Evolutionary conservation across 2,113 vertebrate species (phyloP).

Genomic region (Nettapus auritus): DNA sequence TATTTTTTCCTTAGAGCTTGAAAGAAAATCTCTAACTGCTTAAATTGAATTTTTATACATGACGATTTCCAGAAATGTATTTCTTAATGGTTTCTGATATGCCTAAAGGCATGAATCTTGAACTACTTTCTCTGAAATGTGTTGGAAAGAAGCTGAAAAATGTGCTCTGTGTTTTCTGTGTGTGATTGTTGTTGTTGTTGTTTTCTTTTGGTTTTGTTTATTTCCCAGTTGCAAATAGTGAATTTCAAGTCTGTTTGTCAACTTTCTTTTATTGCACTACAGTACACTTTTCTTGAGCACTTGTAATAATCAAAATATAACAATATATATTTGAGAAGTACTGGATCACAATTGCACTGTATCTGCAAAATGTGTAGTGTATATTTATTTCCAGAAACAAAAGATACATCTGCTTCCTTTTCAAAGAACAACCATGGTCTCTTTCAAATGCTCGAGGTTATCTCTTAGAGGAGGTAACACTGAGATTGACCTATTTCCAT

Average conservation of each 20-base stretch:
- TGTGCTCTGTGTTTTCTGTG: not conserved
- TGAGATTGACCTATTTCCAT: constrained; percentile 28
- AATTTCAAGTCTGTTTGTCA: constrained; percentile 42
- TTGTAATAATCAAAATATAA: constrained; percentile 46
- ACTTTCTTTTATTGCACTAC: constrained; percentile 17
- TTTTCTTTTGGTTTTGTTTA: not conserved
- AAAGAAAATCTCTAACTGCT: constrained; percentile 65
- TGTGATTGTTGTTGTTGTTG: not conserved
- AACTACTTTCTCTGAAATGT: constrained; percentile 56
- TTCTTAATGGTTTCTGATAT: constrained; percentile 79
- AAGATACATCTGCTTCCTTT: not conserved
- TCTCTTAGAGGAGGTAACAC: not conserved
- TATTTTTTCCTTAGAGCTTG: constrained; percentile 63
- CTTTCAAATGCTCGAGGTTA: constrained; percentile 1
- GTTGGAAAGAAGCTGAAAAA: constrained; percentile 34
- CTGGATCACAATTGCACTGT: not conserved
- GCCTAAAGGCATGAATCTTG: constrained; percentile 76
- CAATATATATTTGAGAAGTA: constrained; percentile 18
- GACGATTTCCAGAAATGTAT: constrained; percentile 78
- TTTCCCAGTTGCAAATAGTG: not conserved
- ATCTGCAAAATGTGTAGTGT: constrained; percentile 2
- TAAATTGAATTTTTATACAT: constrained; percentile 81
- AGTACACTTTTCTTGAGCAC: constrained; percentile 16
- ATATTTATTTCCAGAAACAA: constrained; percentile 44
- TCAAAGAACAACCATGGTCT: not conserved